A percentile compares a stretch with the other conserved stretches of the same genome.
phyloP scores from a whole-genome alignment of 1,140 invertebrate species.

The Papilio aristodemus region DNA sequence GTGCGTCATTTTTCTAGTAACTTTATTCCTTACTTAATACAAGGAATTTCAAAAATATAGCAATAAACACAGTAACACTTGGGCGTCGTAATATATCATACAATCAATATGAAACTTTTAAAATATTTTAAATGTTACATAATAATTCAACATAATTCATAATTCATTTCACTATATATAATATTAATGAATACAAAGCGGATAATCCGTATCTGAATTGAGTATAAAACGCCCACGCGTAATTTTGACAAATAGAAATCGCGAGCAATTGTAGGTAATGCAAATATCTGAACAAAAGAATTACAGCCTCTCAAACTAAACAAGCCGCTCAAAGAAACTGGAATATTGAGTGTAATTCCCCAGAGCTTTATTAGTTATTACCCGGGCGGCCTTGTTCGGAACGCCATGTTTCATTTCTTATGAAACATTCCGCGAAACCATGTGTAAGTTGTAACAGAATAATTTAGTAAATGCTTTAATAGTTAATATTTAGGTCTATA shows the following conservation, averaged over 20 bases:
- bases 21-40: too few species aligned
- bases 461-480: not conserved
- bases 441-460: not conserved
- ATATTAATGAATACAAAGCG: not conserved
- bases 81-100: too few species aligned
- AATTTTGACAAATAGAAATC: conserved; percentile 14
- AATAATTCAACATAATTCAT: not conserved
- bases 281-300: conserved; percentile 24
- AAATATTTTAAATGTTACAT: not conserved
- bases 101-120: not conserved
- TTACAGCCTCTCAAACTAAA: conserved; percentile 23
- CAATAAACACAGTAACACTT: too few species aligned
- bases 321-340: conserved; percentile 15
- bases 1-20: too few species aligned
- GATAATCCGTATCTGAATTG: not conserved
- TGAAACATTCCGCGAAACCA: conserved; percentile 13
- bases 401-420: conserved; percentile 7
- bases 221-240: conserved; percentile 1
- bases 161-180: too few species aligned
- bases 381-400: conserved; percentile 12
- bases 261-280: conserved; percentile 20
- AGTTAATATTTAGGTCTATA: not conserved
- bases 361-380: conserved; percentile 25
- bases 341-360: conserved; percentile 22
- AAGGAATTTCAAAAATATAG: too few species aligned